Percentiles rank a stretch among this genome's conserved stretches.
These are phyloP conservation scores for Podarcis siculus DNA, from an alignment of 2,797 vertebrate species.

Conservation along the genomic window DNA sequence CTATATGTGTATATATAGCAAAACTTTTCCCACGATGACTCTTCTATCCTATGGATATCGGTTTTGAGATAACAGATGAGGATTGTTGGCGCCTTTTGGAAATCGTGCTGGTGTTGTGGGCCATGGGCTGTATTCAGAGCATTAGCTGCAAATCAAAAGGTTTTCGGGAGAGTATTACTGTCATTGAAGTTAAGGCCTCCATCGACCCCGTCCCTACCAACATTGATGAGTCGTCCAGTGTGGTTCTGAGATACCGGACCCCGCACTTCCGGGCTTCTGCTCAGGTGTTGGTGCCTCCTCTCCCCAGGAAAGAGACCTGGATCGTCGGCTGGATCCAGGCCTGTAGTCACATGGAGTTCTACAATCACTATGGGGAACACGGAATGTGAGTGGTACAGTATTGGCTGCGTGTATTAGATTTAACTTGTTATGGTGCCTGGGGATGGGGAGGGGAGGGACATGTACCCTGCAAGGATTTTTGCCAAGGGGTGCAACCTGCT, in stretches of 20 bases:
- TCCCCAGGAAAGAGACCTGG: constrained; percentile 93
- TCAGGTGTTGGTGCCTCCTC: constrained; percentile 90
- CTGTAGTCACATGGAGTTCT: constrained; percentile 99
- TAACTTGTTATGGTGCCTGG: background rate
- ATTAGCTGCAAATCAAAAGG: constrained; percentile 96
- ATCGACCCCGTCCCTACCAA: constrained; percentile 95
- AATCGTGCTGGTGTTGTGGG: constrained; percentile 81
- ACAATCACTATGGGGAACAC: constrained; percentile 93
- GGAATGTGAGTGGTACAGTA: constrained; percentile 90
- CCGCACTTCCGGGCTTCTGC: constrained; percentile 95
- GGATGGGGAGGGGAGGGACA: background rate
- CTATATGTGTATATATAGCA: no score
- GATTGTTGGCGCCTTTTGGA: constrained; percentile 31
- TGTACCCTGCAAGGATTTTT: background rate
- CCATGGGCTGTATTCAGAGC: constrained; percentile 99
- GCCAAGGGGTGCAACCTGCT: background rate
- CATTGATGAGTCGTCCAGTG: constrained; percentile 97
- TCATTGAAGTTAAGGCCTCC: constrained; percentile 92
- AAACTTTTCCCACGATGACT: constrained; percentile 44
- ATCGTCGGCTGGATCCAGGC: constrained; percentile 98
- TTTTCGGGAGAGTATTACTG: constrained; percentile 92
- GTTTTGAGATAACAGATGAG: constrained; percentile 59
- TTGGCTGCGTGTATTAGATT: fast-evolving
- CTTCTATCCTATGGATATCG: constrained; percentile 78
- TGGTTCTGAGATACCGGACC: constrained; percentile 96